Conservation (phyloP, 1,140 invertebrate genomes). For the Colletes gigas region DNA sequence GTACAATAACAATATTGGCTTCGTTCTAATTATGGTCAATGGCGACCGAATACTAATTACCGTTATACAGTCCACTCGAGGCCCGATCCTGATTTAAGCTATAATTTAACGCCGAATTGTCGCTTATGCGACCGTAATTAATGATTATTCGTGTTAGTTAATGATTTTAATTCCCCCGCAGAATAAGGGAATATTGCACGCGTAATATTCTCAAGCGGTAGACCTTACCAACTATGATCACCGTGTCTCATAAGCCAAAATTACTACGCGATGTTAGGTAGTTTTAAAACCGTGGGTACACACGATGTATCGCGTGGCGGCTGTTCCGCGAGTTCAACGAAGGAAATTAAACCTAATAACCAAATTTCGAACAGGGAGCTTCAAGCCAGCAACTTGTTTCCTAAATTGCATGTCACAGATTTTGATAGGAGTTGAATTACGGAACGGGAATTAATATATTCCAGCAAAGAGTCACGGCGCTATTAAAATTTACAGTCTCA, state of each 20-base stretch:
- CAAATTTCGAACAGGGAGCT: background rate
- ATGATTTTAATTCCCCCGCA: too few species aligned
- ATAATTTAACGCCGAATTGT: too few species aligned
- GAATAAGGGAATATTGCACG: background rate
- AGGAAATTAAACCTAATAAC: constrained; percentile 7
- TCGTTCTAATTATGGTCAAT: too few species aligned
- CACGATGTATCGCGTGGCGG: background rate
- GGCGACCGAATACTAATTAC: too few species aligned
- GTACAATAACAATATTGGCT: too few species aligned
- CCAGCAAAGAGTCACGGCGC: background rate
- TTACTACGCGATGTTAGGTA: background rate
- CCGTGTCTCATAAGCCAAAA: background rate
- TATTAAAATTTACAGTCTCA: background rate
- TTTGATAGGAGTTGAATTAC: background rate
- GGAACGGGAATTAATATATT: background rate
- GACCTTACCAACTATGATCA: background rate
- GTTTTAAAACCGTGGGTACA: background rate
- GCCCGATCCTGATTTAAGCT: too few species aligned
- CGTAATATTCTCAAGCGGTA: background rate
- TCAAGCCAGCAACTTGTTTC: background rate
- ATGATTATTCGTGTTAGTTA: too few species aligned
- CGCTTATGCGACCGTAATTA: too few species aligned
- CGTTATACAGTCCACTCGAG: too few species aligned
- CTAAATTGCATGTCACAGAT: background rate
- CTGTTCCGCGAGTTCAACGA: background rate